Conservation (phyloP, 1,140 invertebrate genomes). For the Pantala flavescens region DNA sequence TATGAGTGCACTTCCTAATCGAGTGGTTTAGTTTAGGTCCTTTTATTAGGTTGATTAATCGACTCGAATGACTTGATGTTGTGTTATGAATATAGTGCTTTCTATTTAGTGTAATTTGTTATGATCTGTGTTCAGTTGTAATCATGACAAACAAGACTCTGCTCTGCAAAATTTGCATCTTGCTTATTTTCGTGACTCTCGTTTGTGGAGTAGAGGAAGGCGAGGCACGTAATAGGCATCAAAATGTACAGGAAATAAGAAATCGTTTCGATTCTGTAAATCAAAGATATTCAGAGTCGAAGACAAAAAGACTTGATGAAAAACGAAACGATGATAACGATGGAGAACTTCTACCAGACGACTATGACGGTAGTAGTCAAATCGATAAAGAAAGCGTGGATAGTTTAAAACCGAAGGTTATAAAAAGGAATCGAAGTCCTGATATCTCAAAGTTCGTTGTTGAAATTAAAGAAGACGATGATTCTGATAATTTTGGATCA, state of each 20-base stretch:
- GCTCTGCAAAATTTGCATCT: not conserved
- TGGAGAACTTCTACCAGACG: not conserved
- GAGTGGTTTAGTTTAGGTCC: not conserved
- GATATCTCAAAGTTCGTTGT: conserved; percentile 30
- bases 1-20: not conserved
- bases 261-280: not conserved
- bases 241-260: not conserved
- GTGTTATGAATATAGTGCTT: too few relatives aligned
- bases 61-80: too few relatives aligned
- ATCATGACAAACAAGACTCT: not conserved
- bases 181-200: not conserved
- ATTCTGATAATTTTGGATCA: conserved; percentile 22
- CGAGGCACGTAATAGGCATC: not conserved
- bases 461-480: conserved; percentile 20
- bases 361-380: not conserved
- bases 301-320: not conserved
- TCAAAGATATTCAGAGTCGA: not conserved
- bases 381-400: not conserved
- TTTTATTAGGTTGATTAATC: not conserved
- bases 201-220: not conserved
- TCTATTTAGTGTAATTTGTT: too few relatives aligned
- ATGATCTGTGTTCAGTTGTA: not conserved
- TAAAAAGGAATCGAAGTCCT: conserved; percentile 31
- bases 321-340: not conserved
- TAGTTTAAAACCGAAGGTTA: conserved; percentile 18